Percentiles rank a stretch among this genome's conserved stretches.
Evolutionary conservation across 2,113 vertebrate genomes (phyloP).

Genomic region (Festucalex cinctus): DNA sequence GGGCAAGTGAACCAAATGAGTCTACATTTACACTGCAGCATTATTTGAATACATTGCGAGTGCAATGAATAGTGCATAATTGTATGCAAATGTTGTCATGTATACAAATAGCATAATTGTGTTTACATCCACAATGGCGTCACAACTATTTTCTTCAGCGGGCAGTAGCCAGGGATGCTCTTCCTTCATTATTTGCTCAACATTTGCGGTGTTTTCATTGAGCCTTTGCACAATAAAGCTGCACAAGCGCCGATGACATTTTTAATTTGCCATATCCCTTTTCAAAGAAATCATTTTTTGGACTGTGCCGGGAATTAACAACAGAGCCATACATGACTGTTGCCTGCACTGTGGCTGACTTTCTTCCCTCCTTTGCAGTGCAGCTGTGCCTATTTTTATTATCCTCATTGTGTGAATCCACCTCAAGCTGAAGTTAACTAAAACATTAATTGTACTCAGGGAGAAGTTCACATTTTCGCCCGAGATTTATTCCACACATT

Average conservation of each 20-base stretch:
- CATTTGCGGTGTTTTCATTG: background rate
- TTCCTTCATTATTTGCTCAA: background rate
- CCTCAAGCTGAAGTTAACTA: slow-evolving; percentile 69
- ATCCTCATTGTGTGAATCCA: slow-evolving; percentile 63
- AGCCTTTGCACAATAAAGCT: background rate
- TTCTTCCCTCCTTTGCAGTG: slow-evolving; percentile 22
- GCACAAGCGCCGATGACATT: background rate
- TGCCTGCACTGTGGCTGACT: slow-evolving; percentile 22
- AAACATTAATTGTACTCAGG: slow-evolving; percentile 74
- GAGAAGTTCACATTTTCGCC: slow-evolving; percentile 69
- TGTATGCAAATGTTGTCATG: slow-evolving; percentile 37
- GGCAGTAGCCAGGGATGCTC: slow-evolving; percentile 4
- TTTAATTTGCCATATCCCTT: background rate
- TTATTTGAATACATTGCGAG: slow-evolving; percentile 35
- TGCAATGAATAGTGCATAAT: no score
- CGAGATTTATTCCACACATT: slow-evolving; percentile 51
- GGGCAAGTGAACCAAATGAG: slow-evolving; percentile 36
- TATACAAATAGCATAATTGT: slow-evolving; percentile 21
- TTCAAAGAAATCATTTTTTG: slow-evolving; percentile 34
- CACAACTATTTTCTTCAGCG: slow-evolving; percentile 6
- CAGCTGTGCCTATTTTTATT: slow-evolving; percentile 52
- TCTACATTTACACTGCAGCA: slow-evolving; percentile 27
- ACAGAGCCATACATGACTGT: slow-evolving; percentile 35
- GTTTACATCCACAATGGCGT: slow-evolving; percentile 18
- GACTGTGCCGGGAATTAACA: slow-evolving; percentile 23